Evolutionary conservation across 1,140 invertebrate genomes (phyloP), one percentile per base, ranked within the genome.

Genomic region (Drosophila willistoni): DNA sequence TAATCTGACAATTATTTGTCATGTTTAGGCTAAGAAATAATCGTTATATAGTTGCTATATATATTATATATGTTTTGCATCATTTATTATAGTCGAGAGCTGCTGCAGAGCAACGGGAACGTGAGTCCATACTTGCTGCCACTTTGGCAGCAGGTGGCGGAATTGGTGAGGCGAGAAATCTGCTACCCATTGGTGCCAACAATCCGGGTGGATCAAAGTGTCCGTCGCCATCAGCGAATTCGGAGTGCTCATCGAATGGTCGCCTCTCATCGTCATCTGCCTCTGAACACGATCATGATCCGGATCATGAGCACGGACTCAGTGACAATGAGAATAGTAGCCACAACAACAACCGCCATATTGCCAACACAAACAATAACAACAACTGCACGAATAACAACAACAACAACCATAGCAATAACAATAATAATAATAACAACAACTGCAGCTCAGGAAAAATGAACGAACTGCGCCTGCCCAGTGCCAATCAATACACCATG

Each of bases 41-140:
- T 29, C 0, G 29, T 6, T 6, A 6, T n/a, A n/a, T n/a, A n/a
- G n/a, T n/a, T n/a, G n/a, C n/a, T n/a, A n/a, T n/a, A n/a, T n/a
- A n/a, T n/a, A n/a, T n/a, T n/a, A n/a, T n/a, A n/a, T n/a, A n/a
- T 55, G 17, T 41, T 5, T 56, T 17, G 12, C 34, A 41, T 22
- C 19, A 59, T 19, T 14, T 9, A 25, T 62, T 73, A 3, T 13
- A 82, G 61, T 97, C 96, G 71, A 93, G 97, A 79, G 97, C 97
- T 7, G 97, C 97, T 6, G 97, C 97, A 22, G 97, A 98, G 85
- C 94, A 97, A 81, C 93, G 97, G 71, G 97, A 98, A 91, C 93
- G 97, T 36, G 97, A 98, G 91, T 94, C 93, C 2, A 93, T 96
- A 63, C 93, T 97, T 29, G 95, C 95, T 7, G 95, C 96, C 0